Evolutionary conservation across 2,797 vertebrate genomes (phyloP).

Genomic region (Hyperoplus immaculatus): DNA sequence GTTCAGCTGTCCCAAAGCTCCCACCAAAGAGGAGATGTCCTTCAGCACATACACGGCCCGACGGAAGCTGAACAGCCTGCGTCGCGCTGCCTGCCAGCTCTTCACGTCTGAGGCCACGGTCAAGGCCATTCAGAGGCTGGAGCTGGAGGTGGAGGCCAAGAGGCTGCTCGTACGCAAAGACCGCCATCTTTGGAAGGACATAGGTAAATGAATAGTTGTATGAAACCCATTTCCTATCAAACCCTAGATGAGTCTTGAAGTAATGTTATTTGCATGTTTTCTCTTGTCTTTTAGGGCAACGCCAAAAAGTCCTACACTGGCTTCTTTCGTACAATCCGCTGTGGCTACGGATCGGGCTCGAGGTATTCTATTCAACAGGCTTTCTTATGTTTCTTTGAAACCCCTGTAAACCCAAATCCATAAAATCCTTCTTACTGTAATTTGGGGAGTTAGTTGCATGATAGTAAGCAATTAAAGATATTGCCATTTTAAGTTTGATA

Average conservation of each 20-base stretch:
- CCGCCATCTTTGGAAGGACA: conserved; percentile 96
- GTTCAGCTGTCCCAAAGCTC: conserved; percentile 88
- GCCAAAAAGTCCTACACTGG: conserved; percentile 95
- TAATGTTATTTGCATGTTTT: background rate
- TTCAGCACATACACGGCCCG: conserved; percentile 92
- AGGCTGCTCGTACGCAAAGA: conserved; percentile 93
- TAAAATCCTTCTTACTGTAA: no score
- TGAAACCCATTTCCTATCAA: background rate
- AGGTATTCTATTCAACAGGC: conserved; percentile 81
- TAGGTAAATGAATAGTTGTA: conserved; percentile 83
- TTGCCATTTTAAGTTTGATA: no score
- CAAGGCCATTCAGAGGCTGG: conserved; percentile 92
- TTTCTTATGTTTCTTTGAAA: background rate
- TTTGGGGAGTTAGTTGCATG: no score
- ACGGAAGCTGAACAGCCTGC: conserved; percentile 90
- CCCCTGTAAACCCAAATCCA: no score
- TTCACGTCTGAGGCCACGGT: conserved; percentile 91
- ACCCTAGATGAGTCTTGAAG: rapidly evolving
- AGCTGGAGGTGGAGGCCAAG: conserved; percentile 90
- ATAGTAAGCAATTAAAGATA: no score
- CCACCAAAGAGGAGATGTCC: conserved; percentile 95
- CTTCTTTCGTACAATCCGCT: conserved; percentile 95
- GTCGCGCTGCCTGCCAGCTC: conserved; percentile 89
- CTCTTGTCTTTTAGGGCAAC: conserved; percentile 84
- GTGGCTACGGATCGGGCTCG: conserved; percentile 95